phyloP scores from a whole-genome alignment of 53 echinoderm and acorn worm genomes.

The Holothuria scabra region DNA sequence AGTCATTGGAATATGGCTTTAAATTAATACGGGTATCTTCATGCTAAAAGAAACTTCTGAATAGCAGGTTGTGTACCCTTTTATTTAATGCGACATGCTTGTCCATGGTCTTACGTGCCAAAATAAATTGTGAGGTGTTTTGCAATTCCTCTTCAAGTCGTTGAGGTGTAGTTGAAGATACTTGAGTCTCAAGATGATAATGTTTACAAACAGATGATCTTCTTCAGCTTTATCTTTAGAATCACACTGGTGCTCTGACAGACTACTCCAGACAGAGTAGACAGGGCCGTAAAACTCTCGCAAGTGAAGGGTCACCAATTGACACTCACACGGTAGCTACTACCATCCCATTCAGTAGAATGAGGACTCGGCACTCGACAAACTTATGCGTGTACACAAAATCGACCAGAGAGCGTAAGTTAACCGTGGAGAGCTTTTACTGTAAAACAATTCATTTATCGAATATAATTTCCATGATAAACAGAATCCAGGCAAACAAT shows the following conservation, averaged over 20 bases:
- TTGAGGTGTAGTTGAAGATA: too few relatives aligned
- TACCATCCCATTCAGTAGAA: neutral
- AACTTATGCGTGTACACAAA: neutral
- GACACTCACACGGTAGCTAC: neutral
- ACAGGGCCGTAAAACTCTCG: neutral
- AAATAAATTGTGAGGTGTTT: too few relatives aligned
- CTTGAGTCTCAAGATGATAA: too few relatives aligned
- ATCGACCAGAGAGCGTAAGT: neutral
- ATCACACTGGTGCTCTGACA: neutral
- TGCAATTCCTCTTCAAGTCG: too few relatives aligned
- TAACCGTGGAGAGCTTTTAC: neutral
- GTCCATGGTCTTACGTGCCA: too few relatives aligned
- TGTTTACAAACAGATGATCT: too few relatives aligned
- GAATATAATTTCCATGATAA: neutral
- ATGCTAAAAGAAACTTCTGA: too few relatives aligned
- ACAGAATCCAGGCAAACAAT: conserved; percentile 10
- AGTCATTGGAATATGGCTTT: too few relatives aligned
- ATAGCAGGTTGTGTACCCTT: too few relatives aligned
- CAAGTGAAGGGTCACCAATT: neutral
- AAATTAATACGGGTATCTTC: too few relatives aligned
- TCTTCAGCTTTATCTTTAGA: neutral
- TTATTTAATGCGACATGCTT: too few relatives aligned
- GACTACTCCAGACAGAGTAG: conserved; percentile 7
- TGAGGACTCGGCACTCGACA: neutral
- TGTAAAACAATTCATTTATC: conserved; percentile 24